Conservation (phyloP, 2,888 invertebrate species). For the Apodemia zela region DNA sequence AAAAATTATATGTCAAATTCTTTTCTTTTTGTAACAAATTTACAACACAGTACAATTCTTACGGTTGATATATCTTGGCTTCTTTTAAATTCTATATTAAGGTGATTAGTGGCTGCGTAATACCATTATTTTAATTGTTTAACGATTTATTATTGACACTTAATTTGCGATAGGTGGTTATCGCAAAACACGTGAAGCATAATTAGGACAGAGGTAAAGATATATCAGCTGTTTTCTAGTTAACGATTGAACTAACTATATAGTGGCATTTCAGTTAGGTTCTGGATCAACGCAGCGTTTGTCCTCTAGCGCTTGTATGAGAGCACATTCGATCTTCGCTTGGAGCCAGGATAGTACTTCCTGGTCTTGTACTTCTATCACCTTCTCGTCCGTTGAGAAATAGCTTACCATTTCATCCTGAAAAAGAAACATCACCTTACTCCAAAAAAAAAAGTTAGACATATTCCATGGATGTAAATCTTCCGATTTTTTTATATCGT, state of each 20-base stretch:
- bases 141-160: no score
- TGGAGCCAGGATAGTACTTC: conserved; percentile 85
- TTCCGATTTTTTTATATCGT: no score
- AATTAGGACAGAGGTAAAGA: background rate
- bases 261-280: background rate
- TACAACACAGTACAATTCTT: background rate
- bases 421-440: conserved; percentile 21
- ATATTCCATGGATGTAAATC: no score
- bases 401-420: conserved; percentile 81
- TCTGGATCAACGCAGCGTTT: conserved; percentile 74
- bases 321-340: conserved; percentile 86
- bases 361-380: conserved; percentile 82
- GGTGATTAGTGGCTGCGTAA: background rate
- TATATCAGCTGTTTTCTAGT: background rate
- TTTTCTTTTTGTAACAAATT: background rate
- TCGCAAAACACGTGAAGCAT: no score
- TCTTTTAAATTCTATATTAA: background rate
- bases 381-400: conserved; percentile 83
- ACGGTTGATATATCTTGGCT: background rate
- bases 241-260: no score
- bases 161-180: no score
- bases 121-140: background rate
- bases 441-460: no score
- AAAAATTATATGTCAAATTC: no score
- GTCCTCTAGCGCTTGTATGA: conserved; percentile 87